Conservation (phyloP, 1,140 invertebrate genomes). For the Nasonia vitripennis region DNA sequence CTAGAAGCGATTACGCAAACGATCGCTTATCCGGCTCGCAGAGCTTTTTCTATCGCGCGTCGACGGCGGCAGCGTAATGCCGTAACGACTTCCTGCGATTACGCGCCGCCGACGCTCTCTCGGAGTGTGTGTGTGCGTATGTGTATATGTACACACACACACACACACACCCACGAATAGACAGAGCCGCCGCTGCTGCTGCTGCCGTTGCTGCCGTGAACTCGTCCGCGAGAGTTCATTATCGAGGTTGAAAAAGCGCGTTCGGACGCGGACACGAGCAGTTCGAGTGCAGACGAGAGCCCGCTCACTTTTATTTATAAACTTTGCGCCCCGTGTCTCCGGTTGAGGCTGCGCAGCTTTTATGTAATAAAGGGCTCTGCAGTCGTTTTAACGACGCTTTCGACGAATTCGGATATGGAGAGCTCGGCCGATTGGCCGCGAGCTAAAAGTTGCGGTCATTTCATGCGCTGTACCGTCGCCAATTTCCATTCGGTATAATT, state of each 20-base stretch:
- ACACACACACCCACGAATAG: neutral
- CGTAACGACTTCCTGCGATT: conserved; percentile 17
- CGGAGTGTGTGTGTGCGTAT: neutral
- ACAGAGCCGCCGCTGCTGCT: neutral
- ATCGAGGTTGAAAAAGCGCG: conserved; percentile 11
- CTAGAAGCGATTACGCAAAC: too few relatives aligned
- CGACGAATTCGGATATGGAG: too few relatives aligned
- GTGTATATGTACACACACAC: too few relatives aligned
- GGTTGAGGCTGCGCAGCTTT: too few relatives aligned
- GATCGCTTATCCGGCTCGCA: too few relatives aligned
- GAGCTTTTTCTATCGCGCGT: too few relatives aligned
- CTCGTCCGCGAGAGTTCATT: conserved; percentile 14
- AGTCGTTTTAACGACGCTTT: too few relatives aligned
- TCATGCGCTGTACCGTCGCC: too few relatives aligned
- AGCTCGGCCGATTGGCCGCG: too few relatives aligned
- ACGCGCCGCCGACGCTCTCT: neutral
- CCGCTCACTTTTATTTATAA: neutral
- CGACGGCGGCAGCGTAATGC: neutral
- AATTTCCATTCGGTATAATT: too few relatives aligned
- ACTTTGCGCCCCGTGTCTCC: neutral
- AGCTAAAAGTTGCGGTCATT: too few relatives aligned
- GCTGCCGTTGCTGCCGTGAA: neutral
- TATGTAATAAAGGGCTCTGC: too few relatives aligned
- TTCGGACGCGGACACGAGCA: neutral
- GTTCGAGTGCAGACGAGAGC: neutral